Conservation (phyloP, 2,888 invertebrate genomes). For the Standfussiana lucernea region DNA sequence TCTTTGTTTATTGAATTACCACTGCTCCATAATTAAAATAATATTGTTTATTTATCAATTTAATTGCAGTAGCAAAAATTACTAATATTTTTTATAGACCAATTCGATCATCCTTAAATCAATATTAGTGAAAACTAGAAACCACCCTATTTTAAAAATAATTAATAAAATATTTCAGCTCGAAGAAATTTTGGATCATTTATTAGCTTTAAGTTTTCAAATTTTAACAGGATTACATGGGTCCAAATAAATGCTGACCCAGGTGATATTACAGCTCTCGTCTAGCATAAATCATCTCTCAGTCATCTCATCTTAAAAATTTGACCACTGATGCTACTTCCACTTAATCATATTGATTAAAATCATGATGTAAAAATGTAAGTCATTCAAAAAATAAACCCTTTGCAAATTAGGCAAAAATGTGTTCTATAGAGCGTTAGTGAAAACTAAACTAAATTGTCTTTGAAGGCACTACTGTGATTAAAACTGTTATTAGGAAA, state of each 20-base stretch:
- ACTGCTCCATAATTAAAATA: no score
- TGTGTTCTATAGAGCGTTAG: conserved; percentile 52
- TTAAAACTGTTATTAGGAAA: conserved; percentile 72
- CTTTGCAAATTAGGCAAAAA: conserved; percentile 50
- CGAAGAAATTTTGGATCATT: no score
- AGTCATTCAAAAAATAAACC: conserved; percentile 42
- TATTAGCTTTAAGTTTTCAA: no score
- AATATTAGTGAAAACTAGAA: no score
- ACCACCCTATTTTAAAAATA: no score
- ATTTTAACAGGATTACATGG: no score
- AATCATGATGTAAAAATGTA: conserved; percentile 30
- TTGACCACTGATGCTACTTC: conserved; percentile 10
- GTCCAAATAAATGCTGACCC: neutral
- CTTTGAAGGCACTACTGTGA: conserved; percentile 71
- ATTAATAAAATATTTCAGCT: no score
- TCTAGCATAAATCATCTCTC: neutral
- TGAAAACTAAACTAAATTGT: conserved; percentile 46
- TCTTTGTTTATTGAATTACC: neutral
- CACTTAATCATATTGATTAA: conserved; percentile 5
- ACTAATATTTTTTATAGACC: no score
- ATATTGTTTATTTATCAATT: no score
- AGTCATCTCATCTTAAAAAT: neutral
- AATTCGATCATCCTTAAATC: no score
- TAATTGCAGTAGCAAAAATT: no score
- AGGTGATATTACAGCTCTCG: neutral